Percentiles rank a stretch among this genome's conserved stretches.
Evolutionary conservation across 2,888 invertebrate species (phyloP).

Genomic region (Rhimphoctona megacephalus): DNA sequence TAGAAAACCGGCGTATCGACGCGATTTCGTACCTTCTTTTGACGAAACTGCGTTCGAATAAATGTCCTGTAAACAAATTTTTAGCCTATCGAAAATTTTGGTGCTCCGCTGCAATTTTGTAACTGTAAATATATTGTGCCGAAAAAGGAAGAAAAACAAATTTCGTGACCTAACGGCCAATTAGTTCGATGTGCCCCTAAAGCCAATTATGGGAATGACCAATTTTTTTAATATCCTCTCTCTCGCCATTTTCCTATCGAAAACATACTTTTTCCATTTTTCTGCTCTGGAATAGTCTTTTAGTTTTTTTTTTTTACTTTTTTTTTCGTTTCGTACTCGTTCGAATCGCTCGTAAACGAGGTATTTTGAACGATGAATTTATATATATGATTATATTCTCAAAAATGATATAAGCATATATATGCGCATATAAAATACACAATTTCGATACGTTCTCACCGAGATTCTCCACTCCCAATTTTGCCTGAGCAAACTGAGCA

Average conservation of each 20-base stretch:
- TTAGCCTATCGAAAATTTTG: slow-evolving; percentile 80
- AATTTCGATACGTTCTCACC: slow-evolving; percentile 76
- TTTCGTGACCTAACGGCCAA: slow-evolving; percentile 73
- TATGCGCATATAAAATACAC: slow-evolving; percentile 41
- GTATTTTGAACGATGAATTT: not conserved
- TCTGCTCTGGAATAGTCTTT: slow-evolving; percentile 76
- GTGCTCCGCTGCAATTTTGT: slow-evolving; percentile 76
- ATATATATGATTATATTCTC: too few relatives aligned
- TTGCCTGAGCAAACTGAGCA: slow-evolving; percentile 90
- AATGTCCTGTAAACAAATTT: slow-evolving; percentile 84
- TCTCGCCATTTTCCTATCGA: slow-evolving; percentile 13
- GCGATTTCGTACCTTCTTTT: slow-evolving; percentile 44
- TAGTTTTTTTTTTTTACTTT: slow-evolving; percentile 54
- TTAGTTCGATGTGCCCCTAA: slow-evolving; percentile 79
- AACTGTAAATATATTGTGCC: slow-evolving; percentile 6
- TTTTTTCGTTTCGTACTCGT: slow-evolving; percentile 56
- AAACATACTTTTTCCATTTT: not conserved
- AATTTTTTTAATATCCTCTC: slow-evolving; percentile 27
- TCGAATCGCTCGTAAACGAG: not conserved
- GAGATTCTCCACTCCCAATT: slow-evolving; percentile 87
- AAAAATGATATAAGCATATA: slow-evolving; percentile 7
- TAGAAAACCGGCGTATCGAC: slow-evolving; percentile 83
- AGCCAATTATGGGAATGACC: slow-evolving; percentile 49
- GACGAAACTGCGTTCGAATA: slow-evolving; percentile 14
- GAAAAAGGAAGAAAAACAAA: slow-evolving; percentile 63